Evolutionary conservation across 2,113 vertebrate genomes (phyloP), one percentile per base, ranked within the genome.

Genomic region (Sebastes fasciatus): DNA sequence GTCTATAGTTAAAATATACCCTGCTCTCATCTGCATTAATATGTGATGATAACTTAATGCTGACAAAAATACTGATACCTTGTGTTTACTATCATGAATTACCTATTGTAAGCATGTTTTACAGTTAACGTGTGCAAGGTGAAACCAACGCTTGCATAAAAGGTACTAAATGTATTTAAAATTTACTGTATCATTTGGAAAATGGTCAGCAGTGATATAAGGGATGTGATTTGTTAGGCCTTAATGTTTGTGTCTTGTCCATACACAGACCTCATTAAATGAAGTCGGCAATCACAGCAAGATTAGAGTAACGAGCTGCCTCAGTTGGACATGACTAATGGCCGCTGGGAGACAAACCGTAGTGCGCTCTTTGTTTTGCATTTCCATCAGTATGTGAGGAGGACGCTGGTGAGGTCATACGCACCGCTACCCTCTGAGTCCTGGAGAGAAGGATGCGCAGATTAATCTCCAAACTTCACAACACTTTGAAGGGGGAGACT

Each of bases 331-430:
- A 55, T 92, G 92, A 92, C 80, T 90, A 88, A 92, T 81, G 83
- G 64, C 74, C 67, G 2, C 75, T 58, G 77, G 74, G 86, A 81
- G 45, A 62, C 26, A 5, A 66, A 63, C 16, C 87, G 88, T 14
- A 88, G 63, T 40, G 74, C 84, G 79, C 82, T 82, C 88, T 86
- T 94, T 93, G 86, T 91, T 93, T 91, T 88, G 75, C 69, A 75
- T 92, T 92, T 91, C 79, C 40, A 10, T 79, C 67, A 42, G 74
- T 3, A 70, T 46, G 70, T 8, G 63, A 82, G 82, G 85, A 86
- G 82, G 85, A 86, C 76, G 54, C 71, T 19, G 75, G 26, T 52
- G 67, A 77, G 78, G 6, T 75, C 51, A 21, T 62, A 72, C 5
- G 51, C 82, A 66, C 69, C 66, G 45, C 88, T 78, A 62, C 26